phyloP scores from a whole-genome alignment of 2,113 vertebrate species.

The Candoia aspera region DNA sequence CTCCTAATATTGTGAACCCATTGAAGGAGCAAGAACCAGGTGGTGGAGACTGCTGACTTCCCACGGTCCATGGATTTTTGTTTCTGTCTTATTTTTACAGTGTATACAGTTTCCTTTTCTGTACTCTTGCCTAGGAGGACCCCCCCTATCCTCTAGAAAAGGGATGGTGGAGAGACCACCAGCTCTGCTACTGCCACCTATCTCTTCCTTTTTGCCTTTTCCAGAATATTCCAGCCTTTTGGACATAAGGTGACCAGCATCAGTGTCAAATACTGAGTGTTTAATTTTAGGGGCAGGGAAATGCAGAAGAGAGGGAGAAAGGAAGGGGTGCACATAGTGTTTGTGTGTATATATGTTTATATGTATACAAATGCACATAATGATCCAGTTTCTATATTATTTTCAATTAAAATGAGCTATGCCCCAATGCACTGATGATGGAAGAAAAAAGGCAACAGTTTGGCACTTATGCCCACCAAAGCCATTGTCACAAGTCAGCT shows the following conservation, averaged over 20 bases:
- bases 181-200: background rate
- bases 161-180: background rate
- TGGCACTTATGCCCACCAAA: conserved; percentile 49
- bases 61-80: background rate
- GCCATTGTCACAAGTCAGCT: conserved; percentile 73
- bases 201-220: background rate
- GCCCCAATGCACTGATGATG: conserved; percentile 38
- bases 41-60: background rate
- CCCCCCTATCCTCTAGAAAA: background rate
- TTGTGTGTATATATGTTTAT: background rate
- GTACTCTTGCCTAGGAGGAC: background rate
- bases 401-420: conserved; percentile 25
- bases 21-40: background rate
- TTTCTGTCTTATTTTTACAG: background rate
- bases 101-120: background rate
- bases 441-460: conserved; percentile 54
- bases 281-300: background rate
- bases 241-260: background rate
- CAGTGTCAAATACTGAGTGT: background rate
- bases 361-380: rapidly evolving
- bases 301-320: background rate
- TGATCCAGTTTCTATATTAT: rapidly evolving
- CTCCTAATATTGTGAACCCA: background rate
- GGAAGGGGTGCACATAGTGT: background rate
- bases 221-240: background rate